A percentile compares a stretch with the other conserved stretches of the same genome.
Conservation (phyloP, 2,888 invertebrate genomes). For the Palloptera scutellata region DNA sequence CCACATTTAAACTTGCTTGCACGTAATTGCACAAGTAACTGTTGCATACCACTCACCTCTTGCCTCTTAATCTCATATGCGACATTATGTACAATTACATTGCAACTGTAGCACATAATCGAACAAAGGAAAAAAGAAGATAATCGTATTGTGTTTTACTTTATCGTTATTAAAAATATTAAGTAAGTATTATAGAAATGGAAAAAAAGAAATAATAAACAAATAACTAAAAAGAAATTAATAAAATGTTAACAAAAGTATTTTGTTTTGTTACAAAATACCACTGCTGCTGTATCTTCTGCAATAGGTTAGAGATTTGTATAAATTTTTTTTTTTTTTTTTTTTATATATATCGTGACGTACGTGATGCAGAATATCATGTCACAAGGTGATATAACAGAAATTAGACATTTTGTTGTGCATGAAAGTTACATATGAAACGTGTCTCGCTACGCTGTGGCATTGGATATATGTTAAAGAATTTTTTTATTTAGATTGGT, state of each 20-base stretch:
- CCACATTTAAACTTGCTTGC: no score
- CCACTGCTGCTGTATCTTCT: background rate
- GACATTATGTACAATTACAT: no score
- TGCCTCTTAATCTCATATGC: no score
- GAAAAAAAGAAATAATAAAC: background rate
- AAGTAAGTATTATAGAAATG: background rate
- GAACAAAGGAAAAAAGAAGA: no score
- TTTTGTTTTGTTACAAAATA: background rate
- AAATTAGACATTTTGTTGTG: conserved; percentile 33
- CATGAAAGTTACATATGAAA: background rate
- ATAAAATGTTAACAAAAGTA: background rate
- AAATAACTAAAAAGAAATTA: background rate
- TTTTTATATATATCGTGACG: conserved; percentile 52
- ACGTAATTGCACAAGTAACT: no score
- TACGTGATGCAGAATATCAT: conserved; percentile 57
- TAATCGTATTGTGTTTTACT: no score
- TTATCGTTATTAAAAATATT: background rate
- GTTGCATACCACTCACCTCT: no score
- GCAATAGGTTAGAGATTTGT: background rate
- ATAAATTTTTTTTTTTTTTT: no score
- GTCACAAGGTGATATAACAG: conserved; percentile 60
- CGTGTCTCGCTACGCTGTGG: conserved; percentile 5
- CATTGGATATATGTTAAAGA: background rate
- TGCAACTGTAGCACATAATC: no score
- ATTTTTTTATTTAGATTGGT: no score